phyloP scores from a whole-genome alignment of 2,888 invertebrate genomes.

The Meiosimyza decipiens region DNA sequence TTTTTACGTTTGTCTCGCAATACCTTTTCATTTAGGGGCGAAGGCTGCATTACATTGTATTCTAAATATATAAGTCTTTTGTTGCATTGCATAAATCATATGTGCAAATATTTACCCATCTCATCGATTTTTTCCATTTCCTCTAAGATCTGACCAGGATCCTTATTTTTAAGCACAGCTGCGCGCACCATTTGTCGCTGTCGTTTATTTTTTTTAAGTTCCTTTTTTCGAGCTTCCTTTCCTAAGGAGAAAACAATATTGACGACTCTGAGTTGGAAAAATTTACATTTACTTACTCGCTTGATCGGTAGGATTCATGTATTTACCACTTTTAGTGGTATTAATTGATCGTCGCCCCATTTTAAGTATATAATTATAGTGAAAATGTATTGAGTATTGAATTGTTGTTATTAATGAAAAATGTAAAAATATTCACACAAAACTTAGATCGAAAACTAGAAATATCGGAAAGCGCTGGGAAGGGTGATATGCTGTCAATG shows the following conservation, averaged over 20 bases:
- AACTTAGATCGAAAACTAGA: too few species aligned
- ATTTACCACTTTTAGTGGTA: conserved; percentile 99
- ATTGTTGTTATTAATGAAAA: too few species aligned
- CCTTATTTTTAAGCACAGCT: conserved; percentile 97
- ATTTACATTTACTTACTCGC: conserved; percentile 79
- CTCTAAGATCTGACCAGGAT: conserved; percentile 92
- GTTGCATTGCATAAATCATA: neutral
- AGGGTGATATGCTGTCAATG: too few species aligned
- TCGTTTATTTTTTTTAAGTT: conserved; percentile 97
- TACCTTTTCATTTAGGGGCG: conserved; percentile 95
- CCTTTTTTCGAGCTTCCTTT: conserved; percentile 96
- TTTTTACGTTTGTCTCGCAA: conserved; percentile 96
- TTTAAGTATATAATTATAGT: too few species aligned
- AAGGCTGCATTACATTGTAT: conserved; percentile 93
- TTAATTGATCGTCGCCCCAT: conserved; percentile 98
- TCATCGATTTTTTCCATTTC: conserved; percentile 98
- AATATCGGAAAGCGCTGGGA: too few species aligned
- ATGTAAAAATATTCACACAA: too few species aligned
- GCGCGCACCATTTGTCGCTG: conserved; percentile 96
- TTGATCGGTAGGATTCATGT: conserved; percentile 99
- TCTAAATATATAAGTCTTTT: conserved; percentile 70
- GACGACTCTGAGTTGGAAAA: neutral
- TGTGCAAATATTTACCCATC: conserved; percentile 79
- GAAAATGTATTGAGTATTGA: too few species aligned
- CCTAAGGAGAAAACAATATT: conserved; percentile 69